phyloP scores from a whole-genome alignment of 2,113 vertebrate genomes.

The Zingel zingel region DNA sequence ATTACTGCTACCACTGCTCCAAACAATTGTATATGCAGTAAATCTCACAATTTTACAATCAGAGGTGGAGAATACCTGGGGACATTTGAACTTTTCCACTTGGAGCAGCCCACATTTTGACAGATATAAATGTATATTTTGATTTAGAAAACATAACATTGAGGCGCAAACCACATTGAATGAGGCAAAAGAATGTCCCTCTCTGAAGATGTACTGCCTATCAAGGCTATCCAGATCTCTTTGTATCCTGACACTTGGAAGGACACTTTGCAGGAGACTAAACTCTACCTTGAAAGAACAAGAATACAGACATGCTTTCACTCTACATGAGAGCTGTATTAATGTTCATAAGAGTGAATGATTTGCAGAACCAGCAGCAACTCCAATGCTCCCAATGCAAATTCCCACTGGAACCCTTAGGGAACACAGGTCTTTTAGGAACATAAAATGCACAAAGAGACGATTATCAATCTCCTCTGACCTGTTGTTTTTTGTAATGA shows the following conservation, averaged over 20 bases:
- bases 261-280: constrained; percentile 16
- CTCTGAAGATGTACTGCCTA: constrained; percentile 26
- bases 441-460: constrained; percentile 11
- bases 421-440: neutral
- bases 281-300: constrained; percentile 10
- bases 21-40: constrained; percentile 36
- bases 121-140: constrained; percentile 1
- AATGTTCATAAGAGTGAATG: constrained; percentile 16
- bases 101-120: neutral
- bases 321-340: constrained; percentile 1
- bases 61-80: neutral
- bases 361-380: constrained; percentile 7
- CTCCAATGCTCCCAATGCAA: neutral
- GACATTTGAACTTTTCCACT: neutral
- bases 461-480: neutral
- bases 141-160: neutral
- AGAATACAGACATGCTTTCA: constrained; percentile 17
- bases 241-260: neutral
- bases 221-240: constrained; percentile 24
- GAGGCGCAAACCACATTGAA: neutral
- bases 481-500: neutral
- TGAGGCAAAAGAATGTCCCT: neutral
- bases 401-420: neutral
- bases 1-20: constrained; percentile 40
- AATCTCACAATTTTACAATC: constrained; percentile 27